Conservation (phyloP, 2,888 invertebrate species). For the Drymonia ruficornis region DNA sequence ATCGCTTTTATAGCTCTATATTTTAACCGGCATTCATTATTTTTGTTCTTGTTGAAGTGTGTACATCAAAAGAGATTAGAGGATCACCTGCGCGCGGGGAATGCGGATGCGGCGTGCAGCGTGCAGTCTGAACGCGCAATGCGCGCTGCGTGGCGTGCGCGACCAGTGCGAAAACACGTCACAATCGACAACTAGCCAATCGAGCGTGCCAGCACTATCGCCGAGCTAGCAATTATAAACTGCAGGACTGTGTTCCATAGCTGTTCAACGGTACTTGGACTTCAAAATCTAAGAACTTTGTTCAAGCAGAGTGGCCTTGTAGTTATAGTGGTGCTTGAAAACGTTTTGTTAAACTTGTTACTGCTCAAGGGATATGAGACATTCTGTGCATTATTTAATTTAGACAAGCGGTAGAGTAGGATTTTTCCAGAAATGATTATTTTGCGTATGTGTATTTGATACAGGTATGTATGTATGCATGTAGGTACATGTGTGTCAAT, state of each 20-base stretch:
- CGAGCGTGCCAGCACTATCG: background rate
- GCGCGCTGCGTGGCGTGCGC: background rate
- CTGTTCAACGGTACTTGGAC: no score
- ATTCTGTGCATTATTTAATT: no score
- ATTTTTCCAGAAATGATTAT: no score
- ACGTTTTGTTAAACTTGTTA: no score
- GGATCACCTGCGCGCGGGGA: constrained; percentile 10
- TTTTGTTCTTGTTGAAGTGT: background rate
- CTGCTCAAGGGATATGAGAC: no score
- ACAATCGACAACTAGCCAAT: background rate
- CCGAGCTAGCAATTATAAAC: background rate
- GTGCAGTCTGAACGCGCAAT: background rate
- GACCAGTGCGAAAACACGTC: background rate
- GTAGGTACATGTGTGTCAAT: no score
- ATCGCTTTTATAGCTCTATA: background rate
- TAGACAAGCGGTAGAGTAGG: no score
- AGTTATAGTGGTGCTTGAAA: no score
- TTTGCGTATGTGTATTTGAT: no score
- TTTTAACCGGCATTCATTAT: background rate
- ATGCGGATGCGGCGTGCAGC: constrained; percentile 11
- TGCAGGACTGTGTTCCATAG: background rate
- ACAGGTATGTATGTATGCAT: no score
- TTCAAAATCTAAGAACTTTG: no score
- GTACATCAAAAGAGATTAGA: constrained; percentile 1
- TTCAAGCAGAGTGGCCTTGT: no score